Base-by-base conservation (phyloP, 2,797 vertebrate species). In the Acrossocheilus fasciatus region DNA sequence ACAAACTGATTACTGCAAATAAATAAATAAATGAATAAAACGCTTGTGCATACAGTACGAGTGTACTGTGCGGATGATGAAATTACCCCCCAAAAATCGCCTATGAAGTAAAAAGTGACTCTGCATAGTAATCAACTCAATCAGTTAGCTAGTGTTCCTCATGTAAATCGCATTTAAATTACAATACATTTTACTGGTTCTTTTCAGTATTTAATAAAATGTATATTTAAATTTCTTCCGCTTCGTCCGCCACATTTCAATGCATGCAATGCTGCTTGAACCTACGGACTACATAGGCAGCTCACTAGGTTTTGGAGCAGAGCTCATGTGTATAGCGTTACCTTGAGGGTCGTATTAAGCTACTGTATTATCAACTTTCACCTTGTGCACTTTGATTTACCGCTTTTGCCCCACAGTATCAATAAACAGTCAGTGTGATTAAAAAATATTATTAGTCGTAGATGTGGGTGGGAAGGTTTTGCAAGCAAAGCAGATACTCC, bases 401-500 rank as follows among this genome's bases (percentile, higher is more conserved):
- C 10, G 34, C 30, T 83, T 80, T 26, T 78, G 68, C 52, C 84
- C 81, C 14, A 72, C 50, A 66, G 72, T 23, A 41, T 50, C 86
- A 20, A 70, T 85, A 66, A 77, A 78, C 47, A 15, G 47, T 52
- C 45, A 52, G 34, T 69, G 83, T 70, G 74, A 82, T 87, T n/a
- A n/a, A n/a, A n/a, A n/a, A n/a, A 45, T 39, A 45, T 6, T 34
- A 36, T 76, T 84, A 36, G 12, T 43, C 43, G 17, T 50, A 66
- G 62, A 82, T 39, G 52, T 86, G 66, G 84, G 74, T 85, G 84
- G 76, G 45, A 70, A 18, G 6, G 20, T 83, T 86, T 79, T 52
- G 59, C 30, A 59, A 54, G 26, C 74, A 23, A 47, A 77, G 18
- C 18, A 81, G 26, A 82, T 74, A 87, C 47, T 75, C 8, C 17